Evolutionary conservation across 1,140 invertebrate species (phyloP), one percentile per base, ranked within the genome.

Genomic region (Leptopilina boulardi): DNA sequence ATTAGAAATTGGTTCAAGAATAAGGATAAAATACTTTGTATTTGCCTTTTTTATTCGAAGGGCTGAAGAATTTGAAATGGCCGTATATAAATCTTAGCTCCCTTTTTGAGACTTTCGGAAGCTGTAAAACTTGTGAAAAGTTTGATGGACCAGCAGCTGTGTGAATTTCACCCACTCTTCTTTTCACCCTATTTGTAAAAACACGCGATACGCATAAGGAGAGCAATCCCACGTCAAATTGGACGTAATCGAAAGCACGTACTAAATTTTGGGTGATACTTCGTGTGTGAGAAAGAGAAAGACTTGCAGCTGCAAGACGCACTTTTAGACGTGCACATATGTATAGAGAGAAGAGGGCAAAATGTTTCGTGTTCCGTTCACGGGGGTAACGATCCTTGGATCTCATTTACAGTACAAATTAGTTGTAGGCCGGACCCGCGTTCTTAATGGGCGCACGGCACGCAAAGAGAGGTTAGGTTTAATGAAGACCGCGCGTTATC

Each of bases 361-460:
- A 70, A 34, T 51, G 15, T 44, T 41, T 44, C 30, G 10, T 38
- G 71, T 21, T 21, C 71, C 18, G 44, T 73, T 54, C 23, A 51
- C 10, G 59, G 26, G 41, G 73, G 44, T 85, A 86, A 87, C 82
- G 84, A 86, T 86, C 83, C 71, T 81, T 80, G 84, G 87, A 89
- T 89, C 88, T 89, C 89, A 89, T 90, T 90, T 89, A 87, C 87
- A 83, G 88, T 89, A 89, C 88, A 89, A 90, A 89, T 90, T 90
- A 89, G 87, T 89, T 83, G 87, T 87, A 88, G 86, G 83, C 81
- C 83, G 86, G 84, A 85, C 84, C 82, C 79, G 72, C 75, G 83
- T 76, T 77, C 82, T 87, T 88, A 90, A 90, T 90, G 87, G 86
- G 80, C 81, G 76, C 79, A 70, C 78, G 85, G 80, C 89, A 90